These are phyloP conservation scores for Actinemys pallida DNA, from an alignment of 2,113 vertebrate species.

Conservation along the genomic window DNA sequence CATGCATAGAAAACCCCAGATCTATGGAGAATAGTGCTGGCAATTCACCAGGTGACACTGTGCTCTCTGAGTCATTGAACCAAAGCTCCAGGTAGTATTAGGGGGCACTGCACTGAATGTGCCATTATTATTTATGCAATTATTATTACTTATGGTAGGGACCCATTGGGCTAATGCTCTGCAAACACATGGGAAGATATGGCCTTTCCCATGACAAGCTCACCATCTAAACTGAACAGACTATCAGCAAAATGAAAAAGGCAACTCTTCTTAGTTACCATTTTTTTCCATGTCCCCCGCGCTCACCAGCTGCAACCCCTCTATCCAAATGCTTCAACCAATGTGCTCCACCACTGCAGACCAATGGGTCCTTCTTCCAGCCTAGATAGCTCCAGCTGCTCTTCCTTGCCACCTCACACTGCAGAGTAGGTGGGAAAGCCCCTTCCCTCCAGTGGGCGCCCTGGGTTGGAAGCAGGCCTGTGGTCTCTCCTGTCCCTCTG, in stretches of 20 bases:
- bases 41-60: slow-evolving; percentile 28
- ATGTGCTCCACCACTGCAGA: neutral
- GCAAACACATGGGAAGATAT: neutral
- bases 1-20: fast-evolving
- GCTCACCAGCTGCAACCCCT: neutral
- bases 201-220: slow-evolving; percentile 31
- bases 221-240: neutral
- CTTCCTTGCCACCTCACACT: neutral
- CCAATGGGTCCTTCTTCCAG: neutral
- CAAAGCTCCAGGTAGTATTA: slow-evolving; percentile 28
- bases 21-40: neutral
- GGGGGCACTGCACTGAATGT: neutral
- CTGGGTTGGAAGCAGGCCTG: neutral
- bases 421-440: neutral
- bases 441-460: neutral
- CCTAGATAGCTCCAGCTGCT: neutral
- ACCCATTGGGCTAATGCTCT: neutral
- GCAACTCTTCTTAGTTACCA: neutral
- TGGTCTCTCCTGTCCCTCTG: neutral
- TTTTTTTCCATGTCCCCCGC: neutral
- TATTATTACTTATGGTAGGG: slow-evolving; percentile 29
- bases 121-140: neutral
- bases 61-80: neutral
- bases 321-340: neutral
- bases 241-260: neutral